phyloP scores from a whole-genome alignment of 1,140 invertebrate species.

The Drosophila miranda region DNA sequence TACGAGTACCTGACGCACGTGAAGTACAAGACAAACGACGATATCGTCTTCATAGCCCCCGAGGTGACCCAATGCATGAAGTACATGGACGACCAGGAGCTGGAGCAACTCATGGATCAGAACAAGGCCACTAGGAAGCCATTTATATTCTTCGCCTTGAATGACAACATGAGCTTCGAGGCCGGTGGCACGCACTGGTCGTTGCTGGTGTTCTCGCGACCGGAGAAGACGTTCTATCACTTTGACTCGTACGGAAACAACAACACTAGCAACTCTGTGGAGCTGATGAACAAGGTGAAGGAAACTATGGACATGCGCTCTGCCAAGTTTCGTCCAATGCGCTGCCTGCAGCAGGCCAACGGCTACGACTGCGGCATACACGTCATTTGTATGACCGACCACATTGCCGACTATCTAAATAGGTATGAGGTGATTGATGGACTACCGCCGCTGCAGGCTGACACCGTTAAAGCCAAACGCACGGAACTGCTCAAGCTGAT shows the following conservation, averaged over 20 bases:
- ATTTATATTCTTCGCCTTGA: conserved; percentile 93
- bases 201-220: conserved; percentile 88
- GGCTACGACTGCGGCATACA: conserved; percentile 92
- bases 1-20: conserved; percentile 93
- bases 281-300: conserved; percentile 82
- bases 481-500: conserved; percentile 84
- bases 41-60: conserved; percentile 90
- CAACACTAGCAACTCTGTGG: conserved; percentile 84
- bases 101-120: conserved; percentile 88
- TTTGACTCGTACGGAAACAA: conserved; percentile 88
- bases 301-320: conserved; percentile 55
- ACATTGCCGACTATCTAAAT: conserved; percentile 84
- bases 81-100: conserved; percentile 86
- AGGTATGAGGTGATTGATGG: conserved; percentile 78
- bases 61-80: conserved; percentile 94
- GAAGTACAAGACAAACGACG: conserved; percentile 85
- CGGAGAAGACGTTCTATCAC: conserved; percentile 89
- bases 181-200: conserved; percentile 95
- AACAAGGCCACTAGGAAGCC: conserved; percentile 86
- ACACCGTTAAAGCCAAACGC: conserved; percentile 83
- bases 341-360: conserved; percentile 89
- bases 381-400: conserved; percentile 89
- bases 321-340: conserved; percentile 83
- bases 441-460: conserved; percentile 70
- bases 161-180: conserved; percentile 89